phyloP scores from a whole-genome alignment of 1,140 invertebrate genomes.

The Drosophila neocordata region DNA sequence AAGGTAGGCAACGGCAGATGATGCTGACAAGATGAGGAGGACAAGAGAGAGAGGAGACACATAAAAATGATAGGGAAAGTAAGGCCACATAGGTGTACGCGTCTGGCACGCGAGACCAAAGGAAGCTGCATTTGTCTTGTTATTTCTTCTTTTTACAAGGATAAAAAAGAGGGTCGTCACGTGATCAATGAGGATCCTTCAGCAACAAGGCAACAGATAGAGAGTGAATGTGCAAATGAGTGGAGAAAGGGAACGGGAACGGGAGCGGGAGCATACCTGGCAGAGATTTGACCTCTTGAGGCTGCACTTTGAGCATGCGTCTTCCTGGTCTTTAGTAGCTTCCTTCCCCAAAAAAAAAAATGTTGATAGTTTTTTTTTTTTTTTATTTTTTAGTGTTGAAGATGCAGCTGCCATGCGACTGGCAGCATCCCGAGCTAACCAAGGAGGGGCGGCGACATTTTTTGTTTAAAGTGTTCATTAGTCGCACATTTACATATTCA shows the following conservation, averaged over 20 bases:
- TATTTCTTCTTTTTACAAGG: slow-evolving; percentile 42
- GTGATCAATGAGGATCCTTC: slow-evolving; percentile 36
- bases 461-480: slow-evolving; percentile 75
- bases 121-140: slow-evolving; percentile 55
- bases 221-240: slow-evolving; percentile 24
- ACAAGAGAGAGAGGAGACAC: slow-evolving; percentile 16
- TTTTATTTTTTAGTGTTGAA: slow-evolving; percentile 32
- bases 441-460: slow-evolving; percentile 56
- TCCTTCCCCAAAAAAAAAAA: slow-evolving; percentile 25
- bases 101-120: slow-evolving; percentile 56
- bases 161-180: slow-evolving; percentile 72
- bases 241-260: neutral
- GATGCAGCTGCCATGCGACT: slow-evolving; percentile 60
- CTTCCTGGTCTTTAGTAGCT: neutral
- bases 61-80: slow-evolving; percentile 50
- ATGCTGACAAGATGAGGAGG: slow-evolving; percentile 29
- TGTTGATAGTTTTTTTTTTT: slow-evolving; percentile 26
- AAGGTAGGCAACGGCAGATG: slow-evolving; percentile 56
- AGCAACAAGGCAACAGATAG: neutral
- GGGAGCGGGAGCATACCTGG: slow-evolving; percentile 41
- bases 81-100: slow-evolving; percentile 24
- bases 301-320: slow-evolving; percentile 56
- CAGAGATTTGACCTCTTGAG: slow-evolving; percentile 15
- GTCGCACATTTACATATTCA: slow-evolving; percentile 81
- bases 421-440: slow-evolving; percentile 45